phyloP scores from a whole-genome alignment of 2,113 vertebrate species.

The Mirza zaza region DNA sequence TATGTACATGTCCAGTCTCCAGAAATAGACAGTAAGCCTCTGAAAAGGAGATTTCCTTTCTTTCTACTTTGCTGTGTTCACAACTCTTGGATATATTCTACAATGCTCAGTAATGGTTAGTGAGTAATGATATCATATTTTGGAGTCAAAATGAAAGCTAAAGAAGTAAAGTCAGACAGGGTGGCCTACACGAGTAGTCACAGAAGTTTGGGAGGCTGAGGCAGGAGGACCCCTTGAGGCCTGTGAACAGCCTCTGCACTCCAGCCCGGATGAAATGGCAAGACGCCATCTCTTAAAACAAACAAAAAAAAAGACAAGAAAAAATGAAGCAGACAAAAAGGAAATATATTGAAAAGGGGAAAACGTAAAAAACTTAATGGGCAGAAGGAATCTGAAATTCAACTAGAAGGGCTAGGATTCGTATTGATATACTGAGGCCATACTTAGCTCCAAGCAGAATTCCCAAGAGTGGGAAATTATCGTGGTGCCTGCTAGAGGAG shows the following conservation, averaged over 20 bases:
- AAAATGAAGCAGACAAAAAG: neutral
- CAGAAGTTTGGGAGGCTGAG: too few relatives aligned
- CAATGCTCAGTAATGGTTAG: neutral
- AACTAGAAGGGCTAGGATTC: neutral
- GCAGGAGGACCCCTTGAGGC: too few relatives aligned
- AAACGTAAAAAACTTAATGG: neutral
- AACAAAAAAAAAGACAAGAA: neutral
- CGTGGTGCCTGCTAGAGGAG: too few relatives aligned
- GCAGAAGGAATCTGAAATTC: neutral
- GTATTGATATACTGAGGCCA: neutral
- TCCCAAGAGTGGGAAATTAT: neutral
- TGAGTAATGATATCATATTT: neutral
- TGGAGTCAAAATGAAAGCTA: neutral
- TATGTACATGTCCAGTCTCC: neutral
- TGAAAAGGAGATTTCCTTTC: neutral
- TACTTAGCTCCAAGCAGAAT: neutral
- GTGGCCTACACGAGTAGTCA: too few relatives aligned
- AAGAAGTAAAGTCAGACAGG: too few relatives aligned
- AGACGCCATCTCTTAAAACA: too few relatives aligned
- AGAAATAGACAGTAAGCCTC: neutral
- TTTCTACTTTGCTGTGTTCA: neutral
- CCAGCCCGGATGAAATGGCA: too few relatives aligned
- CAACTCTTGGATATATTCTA: neutral
- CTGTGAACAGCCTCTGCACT: too few relatives aligned
- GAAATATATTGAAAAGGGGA: neutral